Percentiles rank a stretch among this genome's conserved stretches.
Evolutionary conservation across 2,888 invertebrate genomes (phyloP).

Genomic region (Andricus quercusramuli): DNA sequence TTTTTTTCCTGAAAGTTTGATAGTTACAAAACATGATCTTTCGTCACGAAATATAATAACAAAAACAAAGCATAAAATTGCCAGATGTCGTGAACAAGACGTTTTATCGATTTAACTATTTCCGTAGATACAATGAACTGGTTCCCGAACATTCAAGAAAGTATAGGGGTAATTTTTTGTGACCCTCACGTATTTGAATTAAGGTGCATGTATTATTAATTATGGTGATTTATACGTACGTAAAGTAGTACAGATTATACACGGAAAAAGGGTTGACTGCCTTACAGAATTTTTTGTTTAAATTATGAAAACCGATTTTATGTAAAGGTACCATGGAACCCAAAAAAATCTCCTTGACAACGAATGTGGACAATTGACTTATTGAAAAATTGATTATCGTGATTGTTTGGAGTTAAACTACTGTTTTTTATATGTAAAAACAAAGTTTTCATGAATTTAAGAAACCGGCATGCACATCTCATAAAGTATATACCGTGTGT

Average conservation of each 20-base stretch:
- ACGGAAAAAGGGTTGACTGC: no score
- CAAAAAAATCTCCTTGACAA: no score
- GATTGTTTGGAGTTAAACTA: no score
- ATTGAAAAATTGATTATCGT: no score
- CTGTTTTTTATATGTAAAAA: no score
- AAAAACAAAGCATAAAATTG: constrained; percentile 31
- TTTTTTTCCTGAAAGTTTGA: constrained; percentile 1
- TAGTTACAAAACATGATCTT: not conserved
- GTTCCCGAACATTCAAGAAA: constrained; percentile 6
- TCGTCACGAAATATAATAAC: constrained; percentile 22
- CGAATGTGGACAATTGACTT: no score
- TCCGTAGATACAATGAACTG: constrained; percentile 46
- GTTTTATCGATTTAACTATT: constrained; percentile 45
- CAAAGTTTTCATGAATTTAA: no score
- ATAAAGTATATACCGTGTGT: no score
- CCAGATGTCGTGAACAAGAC: constrained; percentile 29
- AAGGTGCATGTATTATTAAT: not conserved
- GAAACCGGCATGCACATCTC: no score
- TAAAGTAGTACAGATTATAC: not conserved
- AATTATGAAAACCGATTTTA: no score
- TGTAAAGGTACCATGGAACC: no score
- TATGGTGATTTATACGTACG: not conserved
- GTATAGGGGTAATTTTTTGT: not conserved
- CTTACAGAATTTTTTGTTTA: no score
- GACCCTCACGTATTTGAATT: not conserved